Base-by-base conservation (phyloP, 1,140 invertebrate genomes). In the Drosophila nebulosa region DNA sequence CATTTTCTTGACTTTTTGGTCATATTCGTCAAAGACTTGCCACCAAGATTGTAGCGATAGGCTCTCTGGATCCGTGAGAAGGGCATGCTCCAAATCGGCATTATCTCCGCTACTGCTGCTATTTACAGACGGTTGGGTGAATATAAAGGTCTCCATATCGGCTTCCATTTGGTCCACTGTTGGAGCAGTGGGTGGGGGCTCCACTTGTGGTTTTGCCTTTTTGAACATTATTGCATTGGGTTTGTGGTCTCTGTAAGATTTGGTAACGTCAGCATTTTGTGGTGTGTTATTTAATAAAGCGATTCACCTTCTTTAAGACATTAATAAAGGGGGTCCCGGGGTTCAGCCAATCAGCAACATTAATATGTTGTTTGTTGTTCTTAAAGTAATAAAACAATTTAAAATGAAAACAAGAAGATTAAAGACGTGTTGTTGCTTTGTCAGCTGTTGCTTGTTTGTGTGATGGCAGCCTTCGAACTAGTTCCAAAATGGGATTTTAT, bases 81-180 rank as follows among this genome's bases (percentile, higher is more conserved):
- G 52, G 1, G 55, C 59, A 6, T 78, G 52, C 18, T 88, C 84
- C 64, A 89, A 30, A 26, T 71, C 83, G 4, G 52, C 51, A 10
- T 32, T 69, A 6, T 30, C 79, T 6, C 16, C 51, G 16, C 6
- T 16, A 3, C 14, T 58, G 21, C 10, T 16, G 1, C 14, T 64
- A 18, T 6, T 36, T 14, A 30, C 55, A 5, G 58, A 22, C 1
- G 59, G 30, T 24, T 77, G 75, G 5, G 52, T 5, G 14, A 79
- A 67, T 27, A 86, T 62, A 53, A 90, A 90, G 26, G 89, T 81
- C 58, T 90, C 78, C 57, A 90, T 53, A 39, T 90, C 89, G 16
- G 65, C 64, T 6, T 89, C 35, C 35, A 90, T 72, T 52, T 90
- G 84, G 0, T 83, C 89, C 4, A 86, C 26, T 9, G 64, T 76